phyloP scores from a whole-genome alignment of 2,113 vertebrate genomes.

The Gopherus evgoodei region DNA sequence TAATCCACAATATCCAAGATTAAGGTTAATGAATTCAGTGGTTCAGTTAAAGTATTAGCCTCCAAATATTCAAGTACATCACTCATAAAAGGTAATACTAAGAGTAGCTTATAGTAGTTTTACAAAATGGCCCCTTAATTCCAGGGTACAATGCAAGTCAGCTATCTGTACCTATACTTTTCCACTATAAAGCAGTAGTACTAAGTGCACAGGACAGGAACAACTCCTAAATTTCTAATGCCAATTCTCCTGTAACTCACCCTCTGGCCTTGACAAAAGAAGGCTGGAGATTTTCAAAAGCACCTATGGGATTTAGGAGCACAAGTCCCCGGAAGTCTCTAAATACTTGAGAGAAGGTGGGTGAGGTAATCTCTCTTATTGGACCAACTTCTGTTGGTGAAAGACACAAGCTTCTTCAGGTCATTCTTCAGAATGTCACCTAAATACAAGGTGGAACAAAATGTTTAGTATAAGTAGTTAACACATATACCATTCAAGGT shows the following conservation, averaged over 20 bases:
- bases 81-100: no score
- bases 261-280: background rate
- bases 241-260: background rate
- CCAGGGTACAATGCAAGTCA: background rate
- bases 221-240: background rate
- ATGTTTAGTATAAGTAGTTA: background rate
- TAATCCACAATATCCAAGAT: no score
- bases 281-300: background rate
- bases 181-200: background rate
- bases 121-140: background rate
- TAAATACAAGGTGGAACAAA: background rate
- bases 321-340: background rate
- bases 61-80: background rate
- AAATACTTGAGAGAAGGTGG: background rate
- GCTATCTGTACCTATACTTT: background rate
- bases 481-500: background rate
- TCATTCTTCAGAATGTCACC: background rate
- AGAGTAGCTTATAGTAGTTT: background rate
- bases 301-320: background rate
- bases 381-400: background rate
- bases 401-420: background rate
- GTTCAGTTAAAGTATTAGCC: no score
- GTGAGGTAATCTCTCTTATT: background rate
- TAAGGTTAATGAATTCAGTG: no score
- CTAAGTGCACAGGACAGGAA: rapidly evolving